These are phyloP conservation scores for Pachydiplax longipennis DNA, from an alignment of 2,888 invertebrate species.

Conservation along the genomic window DNA sequence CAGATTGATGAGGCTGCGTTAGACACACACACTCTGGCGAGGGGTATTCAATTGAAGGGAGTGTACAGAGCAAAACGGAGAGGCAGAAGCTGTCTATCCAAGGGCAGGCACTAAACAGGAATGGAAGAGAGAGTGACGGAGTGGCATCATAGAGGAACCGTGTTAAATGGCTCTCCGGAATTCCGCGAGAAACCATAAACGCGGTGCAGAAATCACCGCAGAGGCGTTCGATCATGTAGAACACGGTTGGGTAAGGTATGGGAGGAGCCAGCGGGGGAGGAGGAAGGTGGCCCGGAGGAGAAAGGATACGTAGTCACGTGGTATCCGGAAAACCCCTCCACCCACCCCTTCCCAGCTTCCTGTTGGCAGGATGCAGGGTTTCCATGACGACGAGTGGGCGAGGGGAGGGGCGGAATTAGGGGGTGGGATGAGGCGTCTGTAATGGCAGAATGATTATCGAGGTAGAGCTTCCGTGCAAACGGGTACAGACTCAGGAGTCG, in stretches of 20 bases:
- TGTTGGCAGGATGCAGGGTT: conserved; percentile 39
- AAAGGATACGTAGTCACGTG: conserved; percentile 29
- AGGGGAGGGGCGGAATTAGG: background rate
- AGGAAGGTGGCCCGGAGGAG: background rate
- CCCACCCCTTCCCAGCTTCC: conserved; percentile 39
- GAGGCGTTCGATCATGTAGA: conserved; percentile 34
- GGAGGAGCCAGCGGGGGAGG: background rate
- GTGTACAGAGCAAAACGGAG: background rate
- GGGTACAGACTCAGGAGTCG: conserved; percentile 23
- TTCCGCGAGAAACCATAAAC: conserved; percentile 31
- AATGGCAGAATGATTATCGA: conserved; percentile 41
- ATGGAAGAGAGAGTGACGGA: background rate
- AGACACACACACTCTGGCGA: background rate
- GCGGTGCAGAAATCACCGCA: conserved; percentile 30
- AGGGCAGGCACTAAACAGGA: background rate
- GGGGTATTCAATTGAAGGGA: background rate
- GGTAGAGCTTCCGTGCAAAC: conserved; percentile 24
- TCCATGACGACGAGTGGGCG: conserved; percentile 10
- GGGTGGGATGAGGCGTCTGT: background rate
- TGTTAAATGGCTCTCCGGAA: background rate
- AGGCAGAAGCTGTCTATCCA: background rate
- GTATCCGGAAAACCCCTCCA: background rate
- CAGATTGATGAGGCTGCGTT: background rate
- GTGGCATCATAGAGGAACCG: background rate
- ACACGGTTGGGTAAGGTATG: background rate